Evolutionary conservation across 2,888 invertebrate species (phyloP), one percentile per base, ranked within the genome.

Genomic region (Ceramica pisi): DNA sequence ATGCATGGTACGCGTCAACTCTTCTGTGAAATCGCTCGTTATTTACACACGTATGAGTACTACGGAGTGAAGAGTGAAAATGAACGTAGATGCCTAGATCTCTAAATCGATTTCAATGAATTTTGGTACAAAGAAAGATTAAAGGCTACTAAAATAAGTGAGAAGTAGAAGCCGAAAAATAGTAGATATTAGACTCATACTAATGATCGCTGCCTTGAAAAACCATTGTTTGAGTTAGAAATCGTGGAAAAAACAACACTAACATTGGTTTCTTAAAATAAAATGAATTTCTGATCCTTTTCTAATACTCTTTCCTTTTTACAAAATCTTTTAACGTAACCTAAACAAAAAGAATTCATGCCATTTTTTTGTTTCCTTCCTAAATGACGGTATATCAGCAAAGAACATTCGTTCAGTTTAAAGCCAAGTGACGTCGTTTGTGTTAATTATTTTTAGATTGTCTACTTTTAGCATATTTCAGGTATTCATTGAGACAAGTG

Each of bases 11-110:
- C 61, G 69, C 70, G 59, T 66, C 63, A 78, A 81, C 51, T 75
- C 71, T 79, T 21, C 79, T 81, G 67, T 78, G 70, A 83, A 83
- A 74, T 81, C 59, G 74, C 62, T 74, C 23, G 50, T 67, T 69
- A 66, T 62, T 53, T 56, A 55, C 63, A 61, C 44, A 50, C 9
- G n/a, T 70, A 19, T 61, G 31, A n/a, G 21, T 55, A 46, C 46
- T 46, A 46, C 5, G 8, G 46, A 46, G 5, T 16, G 55, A 35
- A 8, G 31, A 50, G 38, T 53, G 35, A 44, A 75, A 65, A 66
- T 51, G 6, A 65, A 69, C 44, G 41, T 62, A 44, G 19, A 38
- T 14, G 14, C 41, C 14, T 41, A 41, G 5, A 41, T 41, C 41
- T 14, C 14, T 14, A 5, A 41, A 41, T 14, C 41, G 41, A 41